A percentile compares a stretch with the other conserved stretches of the same genome.
These are phyloP conservation scores for Oreohelix idahoensis DNA, from an alignment of 1,140 invertebrate species.

Conservation along the genomic window DNA sequence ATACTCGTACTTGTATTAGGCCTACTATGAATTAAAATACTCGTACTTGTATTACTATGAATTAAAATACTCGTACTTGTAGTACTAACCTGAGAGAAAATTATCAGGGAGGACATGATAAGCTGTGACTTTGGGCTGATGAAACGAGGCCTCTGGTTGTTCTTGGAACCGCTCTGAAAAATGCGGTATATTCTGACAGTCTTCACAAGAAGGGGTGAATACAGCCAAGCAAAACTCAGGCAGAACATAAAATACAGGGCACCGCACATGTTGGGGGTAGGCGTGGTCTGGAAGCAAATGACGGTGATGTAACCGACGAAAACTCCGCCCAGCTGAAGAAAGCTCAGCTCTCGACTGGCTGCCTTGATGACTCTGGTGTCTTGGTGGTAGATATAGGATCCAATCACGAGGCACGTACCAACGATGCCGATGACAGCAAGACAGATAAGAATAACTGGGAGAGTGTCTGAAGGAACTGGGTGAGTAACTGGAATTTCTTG, in stretches of 20 bases:
- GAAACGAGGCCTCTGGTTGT: constrained; percentile 42
- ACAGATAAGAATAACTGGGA: constrained; percentile 74
- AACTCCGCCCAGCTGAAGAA: constrained; percentile 88
- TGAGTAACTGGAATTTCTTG: constrained; percentile 56
- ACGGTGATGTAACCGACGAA: constrained; percentile 91
- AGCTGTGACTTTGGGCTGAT: constrained; percentile 53
- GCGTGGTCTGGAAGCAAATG: constrained; percentile 84
- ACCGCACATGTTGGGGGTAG: constrained; percentile 70
- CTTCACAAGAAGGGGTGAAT: constrained; percentile 91
- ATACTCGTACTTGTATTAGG: no score
- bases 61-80: background rate
- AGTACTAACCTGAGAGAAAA: constrained; percentile 53
- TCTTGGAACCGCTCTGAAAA: constrained; percentile 82
- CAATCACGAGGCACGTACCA: constrained; percentile 65
- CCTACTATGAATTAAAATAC: no score
- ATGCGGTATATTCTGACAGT: constrained; percentile 91
- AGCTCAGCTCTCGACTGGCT: constrained; percentile 89
- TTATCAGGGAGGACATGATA: constrained; percentile 44
- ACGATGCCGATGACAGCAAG: constrained; percentile 75
- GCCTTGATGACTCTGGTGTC: constrained; percentile 91
- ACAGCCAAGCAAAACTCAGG: constrained; percentile 92
- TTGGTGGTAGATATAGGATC: constrained; percentile 83
- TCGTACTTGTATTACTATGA: no score
- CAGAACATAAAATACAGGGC: constrained; percentile 80
- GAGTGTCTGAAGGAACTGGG: constrained; percentile 43